phyloP scores from a whole-genome alignment of 2,113 vertebrate species.

The Papio anubis region DNA sequence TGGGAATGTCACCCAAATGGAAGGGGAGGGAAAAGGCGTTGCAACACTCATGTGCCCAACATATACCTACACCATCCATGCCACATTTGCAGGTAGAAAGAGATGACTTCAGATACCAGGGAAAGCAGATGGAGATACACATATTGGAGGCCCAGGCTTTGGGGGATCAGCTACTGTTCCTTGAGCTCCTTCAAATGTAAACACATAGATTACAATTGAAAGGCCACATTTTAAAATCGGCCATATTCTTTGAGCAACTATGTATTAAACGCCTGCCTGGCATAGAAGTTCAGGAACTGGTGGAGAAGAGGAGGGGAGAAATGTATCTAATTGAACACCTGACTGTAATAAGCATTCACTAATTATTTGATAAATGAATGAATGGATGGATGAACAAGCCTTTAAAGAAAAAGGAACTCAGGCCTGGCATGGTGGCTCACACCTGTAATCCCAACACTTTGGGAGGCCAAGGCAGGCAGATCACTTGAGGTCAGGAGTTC shows the following conservation, averaged over 20 bases:
- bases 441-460: too few species aligned
- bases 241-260: not conserved
- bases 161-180: not conserved
- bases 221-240: not conserved
- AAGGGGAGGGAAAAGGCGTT: not conserved
- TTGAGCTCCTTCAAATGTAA: not conserved
- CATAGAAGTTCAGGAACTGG: not conserved
- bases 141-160: not conserved
- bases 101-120: not conserved
- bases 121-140: not conserved
- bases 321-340: not conserved
- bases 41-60: not conserved
- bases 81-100: constrained; percentile 12
- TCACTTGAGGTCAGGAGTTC: too few species aligned
- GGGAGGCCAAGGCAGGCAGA: too few species aligned
- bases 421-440: too few species aligned
- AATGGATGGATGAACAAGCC: not conserved
- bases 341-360: not conserved
- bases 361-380: not conserved
- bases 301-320: not conserved
- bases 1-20: not conserved
- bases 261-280: not conserved
- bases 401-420: not conserved
- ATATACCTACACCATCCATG: not conserved
- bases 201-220: not conserved